Base-by-base conservation (phyloP, 2,797 vertebrate genomes). In the Catamblyrhynchus diadema region DNA sequence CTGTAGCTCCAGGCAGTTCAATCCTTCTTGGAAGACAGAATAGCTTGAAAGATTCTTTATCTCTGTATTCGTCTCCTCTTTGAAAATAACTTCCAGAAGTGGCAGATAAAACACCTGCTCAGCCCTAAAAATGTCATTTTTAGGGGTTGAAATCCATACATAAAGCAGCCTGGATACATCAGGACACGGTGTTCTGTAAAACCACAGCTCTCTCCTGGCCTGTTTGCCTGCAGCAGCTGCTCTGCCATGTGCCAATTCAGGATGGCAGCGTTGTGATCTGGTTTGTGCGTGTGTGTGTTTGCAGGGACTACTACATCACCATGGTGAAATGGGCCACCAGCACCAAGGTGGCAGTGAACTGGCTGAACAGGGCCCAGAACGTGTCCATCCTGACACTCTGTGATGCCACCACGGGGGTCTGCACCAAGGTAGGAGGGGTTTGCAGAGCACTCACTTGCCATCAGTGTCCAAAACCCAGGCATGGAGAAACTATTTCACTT, bases 301-400 rank as follows among this genome's bases (percentile, higher is more conserved):
- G 30, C 94, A 99, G 98, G 91, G 99, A 99, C 61, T 98, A 99
- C 97, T 99, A 99, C 88, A 98, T 99, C 96, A 99, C 99, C 70
- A 99, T 99, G 99, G 99, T 99, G 94, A 99, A 99, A 44, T 99
- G 99, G 99, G 99, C 99, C 53, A 99, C 99, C 81, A 99, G 98
- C 97, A 99, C 99, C 95, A 99, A 99, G 95, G 98, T 99, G 90
- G 99, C 99, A 13, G 98, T 99, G 45, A 99, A 99, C 97, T 99
- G 99, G 99, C 97, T 99, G 94, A 99, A 99, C 98, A 97, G 99
- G 86, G 99, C 98, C 2, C 99, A 99, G 98, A 99, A 99, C 33
- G 98, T 99, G 96, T 99, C 99, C 20, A 99, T 99, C 97, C 97
- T 99, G 95, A 99, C 99, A 0, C 98, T 99, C 83, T 99, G 99